A percentile compares a stretch with the other conserved stretches of the same genome.
Evolutionary conservation across 2,797 vertebrate genomes (phyloP).

Genomic region (Dallia pectoralis): DNA sequence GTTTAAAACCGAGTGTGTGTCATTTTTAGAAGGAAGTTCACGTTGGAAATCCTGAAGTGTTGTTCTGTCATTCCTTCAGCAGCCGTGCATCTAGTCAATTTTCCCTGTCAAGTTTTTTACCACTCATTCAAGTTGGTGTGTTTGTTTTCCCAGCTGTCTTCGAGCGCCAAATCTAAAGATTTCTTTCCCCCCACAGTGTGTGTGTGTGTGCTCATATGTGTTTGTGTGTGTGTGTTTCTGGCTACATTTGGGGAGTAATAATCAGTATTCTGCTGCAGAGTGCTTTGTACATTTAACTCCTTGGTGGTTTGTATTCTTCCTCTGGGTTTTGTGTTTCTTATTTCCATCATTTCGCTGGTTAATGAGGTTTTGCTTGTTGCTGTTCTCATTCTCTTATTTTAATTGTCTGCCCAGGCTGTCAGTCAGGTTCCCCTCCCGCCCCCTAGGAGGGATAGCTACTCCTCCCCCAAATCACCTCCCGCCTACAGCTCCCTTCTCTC

Average conservation of each 20-base stretch:
- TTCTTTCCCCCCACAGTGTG: slow-evolving; percentile 9
- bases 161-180: slow-evolving; percentile 19
- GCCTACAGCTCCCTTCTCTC: slow-evolving; percentile 67
- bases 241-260: slow-evolving; percentile 3
- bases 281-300: neutral
- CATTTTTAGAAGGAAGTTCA: neutral
- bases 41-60: neutral
- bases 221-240: slow-evolving; percentile 6
- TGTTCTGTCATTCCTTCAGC: neutral
- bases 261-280: neutral
- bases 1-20: neutral
- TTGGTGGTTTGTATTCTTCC: too few species aligned
- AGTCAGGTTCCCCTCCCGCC: slow-evolving; percentile 81
- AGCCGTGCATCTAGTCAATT: neutral
- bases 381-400: slow-evolving; percentile 66
- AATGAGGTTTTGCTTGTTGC: slow-evolving; percentile 14
- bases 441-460: slow-evolving; percentile 85
- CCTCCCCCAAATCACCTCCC: slow-evolving; percentile 64
- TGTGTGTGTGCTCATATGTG: slow-evolving; percentile 7
- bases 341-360: slow-evolving; percentile 34
- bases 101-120: neutral
- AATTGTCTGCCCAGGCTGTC: slow-evolving; percentile 74
- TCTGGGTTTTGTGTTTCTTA: slow-evolving; percentile 12
- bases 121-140: neutral
- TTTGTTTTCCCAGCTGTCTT: slow-evolving; percentile 12